Percentiles rank a stretch among this genome's conserved stretches.
These are phyloP conservation scores for Drosophila lacteicornis DNA, from an alignment of 1,140 invertebrate species.

Conservation along the genomic window DNA sequence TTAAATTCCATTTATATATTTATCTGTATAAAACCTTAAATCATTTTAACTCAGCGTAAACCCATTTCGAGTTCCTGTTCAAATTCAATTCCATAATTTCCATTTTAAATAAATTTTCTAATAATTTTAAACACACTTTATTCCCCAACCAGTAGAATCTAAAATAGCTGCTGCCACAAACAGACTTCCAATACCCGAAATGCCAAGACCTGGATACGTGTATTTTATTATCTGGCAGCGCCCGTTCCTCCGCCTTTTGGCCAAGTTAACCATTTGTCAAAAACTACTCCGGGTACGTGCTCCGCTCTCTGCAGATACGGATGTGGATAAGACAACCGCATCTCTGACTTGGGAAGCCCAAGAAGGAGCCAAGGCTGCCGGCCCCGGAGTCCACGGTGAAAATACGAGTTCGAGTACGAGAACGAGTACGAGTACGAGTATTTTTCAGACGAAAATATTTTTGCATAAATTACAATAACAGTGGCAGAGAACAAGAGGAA, in stretches of 20 bases:
- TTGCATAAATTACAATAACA: constrained; percentile 82
- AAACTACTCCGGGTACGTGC: constrained; percentile 46
- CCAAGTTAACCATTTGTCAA: constrained; percentile 40
- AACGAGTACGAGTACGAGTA: constrained; percentile 45
- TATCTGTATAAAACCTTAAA: not conserved
- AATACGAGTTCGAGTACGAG: constrained; percentile 4
- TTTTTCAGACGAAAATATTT: constrained; percentile 79
- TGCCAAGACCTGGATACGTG: constrained; percentile 57
- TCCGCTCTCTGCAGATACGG: constrained; percentile 28
- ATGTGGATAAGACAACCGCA: constrained; percentile 38
- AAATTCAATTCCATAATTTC: too few relatives aligned
- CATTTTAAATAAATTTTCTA: not conserved
- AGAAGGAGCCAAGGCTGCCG: constrained; percentile 34
- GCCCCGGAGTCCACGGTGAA: not conserved
- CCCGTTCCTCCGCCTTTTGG: constrained; percentile 10
- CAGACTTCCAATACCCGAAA: constrained; percentile 33
- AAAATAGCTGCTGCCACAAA: constrained; percentile 20
- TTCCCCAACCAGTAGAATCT: not conserved
- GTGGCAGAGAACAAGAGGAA: constrained; percentile 51
- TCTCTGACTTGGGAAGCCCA: constrained; percentile 23
- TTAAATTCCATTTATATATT: too few relatives aligned
- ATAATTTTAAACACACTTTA: not conserved
- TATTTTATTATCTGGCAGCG: constrained; percentile 65
- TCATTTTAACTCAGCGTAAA: too few relatives aligned
- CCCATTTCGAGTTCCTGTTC: too few relatives aligned